Evolutionary conservation across 2,888 invertebrate species (phyloP).

Genomic region (Agonopterix subpropinquella): DNA sequence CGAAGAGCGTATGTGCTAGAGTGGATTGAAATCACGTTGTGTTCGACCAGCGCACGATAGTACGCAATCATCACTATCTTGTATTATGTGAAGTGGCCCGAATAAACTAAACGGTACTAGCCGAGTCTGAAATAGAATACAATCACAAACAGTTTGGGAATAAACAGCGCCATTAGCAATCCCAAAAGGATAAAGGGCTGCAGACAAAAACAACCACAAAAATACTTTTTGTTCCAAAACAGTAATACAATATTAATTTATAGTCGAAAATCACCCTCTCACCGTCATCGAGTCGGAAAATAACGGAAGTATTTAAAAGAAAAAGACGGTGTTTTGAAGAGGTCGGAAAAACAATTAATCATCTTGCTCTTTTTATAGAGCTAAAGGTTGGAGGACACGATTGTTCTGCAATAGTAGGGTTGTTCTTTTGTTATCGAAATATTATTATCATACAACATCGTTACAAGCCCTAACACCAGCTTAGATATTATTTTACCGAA

Average conservation of each 20-base stretch:
- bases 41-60: slow-evolving; percentile 10
- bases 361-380: slow-evolving; percentile 61
- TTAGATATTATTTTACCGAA: slow-evolving; percentile 21
- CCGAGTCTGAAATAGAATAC: no score
- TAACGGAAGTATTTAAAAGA: slow-evolving; percentile 73
- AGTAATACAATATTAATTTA: slow-evolving; percentile 69
- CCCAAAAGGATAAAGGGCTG: no score
- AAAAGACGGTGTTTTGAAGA: slow-evolving; percentile 72
- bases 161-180: no score
- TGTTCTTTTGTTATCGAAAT: slow-evolving; percentile 50
- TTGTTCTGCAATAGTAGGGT: slow-evolving; percentile 63
- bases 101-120: no score
- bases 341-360: slow-evolving; percentile 73
- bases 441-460: slow-evolving; percentile 32
- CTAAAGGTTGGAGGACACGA: slow-evolving; percentile 68
- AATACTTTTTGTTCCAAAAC: slow-evolving; percentile 48
- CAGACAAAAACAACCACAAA: slow-evolving; percentile 4
- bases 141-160: no score
- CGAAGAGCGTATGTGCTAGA: slow-evolving; percentile 33
- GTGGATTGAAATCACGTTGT: slow-evolving; percentile 37
- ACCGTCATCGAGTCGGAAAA: slow-evolving; percentile 70
- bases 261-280: slow-evolving; percentile 62
- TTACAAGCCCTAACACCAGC: slow-evolving; percentile 26
- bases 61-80: slow-evolving; percentile 8
- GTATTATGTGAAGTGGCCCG: not conserved